Evolutionary conservation across 1,140 invertebrate genomes (phyloP).

Genomic region (Brachionus rubens): DNA sequence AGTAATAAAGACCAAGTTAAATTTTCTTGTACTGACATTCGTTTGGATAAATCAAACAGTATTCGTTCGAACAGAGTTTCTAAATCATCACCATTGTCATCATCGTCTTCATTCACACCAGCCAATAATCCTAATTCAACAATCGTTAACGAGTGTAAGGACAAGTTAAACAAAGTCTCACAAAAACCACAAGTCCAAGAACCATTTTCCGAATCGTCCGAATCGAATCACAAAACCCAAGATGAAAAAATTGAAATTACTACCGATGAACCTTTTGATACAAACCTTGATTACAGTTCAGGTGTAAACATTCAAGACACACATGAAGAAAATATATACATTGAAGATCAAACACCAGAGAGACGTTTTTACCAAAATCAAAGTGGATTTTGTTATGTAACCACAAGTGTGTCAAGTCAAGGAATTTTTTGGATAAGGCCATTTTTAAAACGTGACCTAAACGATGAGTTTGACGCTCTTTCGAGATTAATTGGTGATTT

Average conservation of each 20-base stretch:
- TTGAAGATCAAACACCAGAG: conserved; percentile 4
- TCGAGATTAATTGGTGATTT: conserved; percentile 1
- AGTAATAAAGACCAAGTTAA: background rate
- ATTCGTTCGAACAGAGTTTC: background rate
- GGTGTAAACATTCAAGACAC: background rate
- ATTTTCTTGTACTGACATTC: background rate
- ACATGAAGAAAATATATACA: background rate
- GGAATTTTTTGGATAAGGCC: conserved; percentile 35
- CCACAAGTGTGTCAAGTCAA: background rate
- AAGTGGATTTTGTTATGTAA: background rate
- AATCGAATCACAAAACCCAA: too few species aligned
- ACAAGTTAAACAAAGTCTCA: background rate
- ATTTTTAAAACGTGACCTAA: background rate
- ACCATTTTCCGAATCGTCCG: background rate
- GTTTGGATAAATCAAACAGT: background rate
- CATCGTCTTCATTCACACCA: conserved; percentile 9
- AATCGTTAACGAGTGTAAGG: background rate
- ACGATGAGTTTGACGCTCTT: background rate
- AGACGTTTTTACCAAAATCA: background rate
- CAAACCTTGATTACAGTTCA: background rate
- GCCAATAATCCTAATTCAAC: background rate
- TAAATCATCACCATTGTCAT: background rate
- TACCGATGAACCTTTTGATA: background rate
- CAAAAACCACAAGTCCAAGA: background rate
- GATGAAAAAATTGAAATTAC: background rate